phyloP scores from a whole-genome alignment of 2,113 vertebrate species.

The Ascaphus truei region DNA sequence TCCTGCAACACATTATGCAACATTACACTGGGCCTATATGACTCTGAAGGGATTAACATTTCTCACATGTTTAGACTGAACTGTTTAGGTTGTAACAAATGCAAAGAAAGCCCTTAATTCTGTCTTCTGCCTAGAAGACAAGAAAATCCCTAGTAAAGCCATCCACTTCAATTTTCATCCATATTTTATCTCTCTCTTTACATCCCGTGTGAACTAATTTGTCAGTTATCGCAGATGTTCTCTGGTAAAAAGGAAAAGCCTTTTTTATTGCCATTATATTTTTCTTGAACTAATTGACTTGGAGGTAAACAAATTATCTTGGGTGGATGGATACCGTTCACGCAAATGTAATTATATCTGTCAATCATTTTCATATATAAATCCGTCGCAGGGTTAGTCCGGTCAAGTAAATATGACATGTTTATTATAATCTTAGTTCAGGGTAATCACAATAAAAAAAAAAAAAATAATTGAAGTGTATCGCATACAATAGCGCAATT shows the following conservation, averaged over 20 bases:
- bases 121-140: slow-evolving; percentile 5
- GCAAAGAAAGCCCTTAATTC: neutral
- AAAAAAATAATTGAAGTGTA: no score
- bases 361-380: neutral
- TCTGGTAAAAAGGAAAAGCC: neutral
- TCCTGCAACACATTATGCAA: neutral
- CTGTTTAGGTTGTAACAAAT: neutral
- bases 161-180: slow-evolving; percentile 14
- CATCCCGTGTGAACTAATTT: slow-evolving; percentile 2
- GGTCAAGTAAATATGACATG: neutral
- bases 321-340: neutral
- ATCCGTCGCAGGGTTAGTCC: neutral
- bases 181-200: slow-evolving; percentile 11
- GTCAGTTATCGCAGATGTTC: slow-evolving; percentile 12
- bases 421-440: neutral
- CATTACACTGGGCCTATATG: neutral
- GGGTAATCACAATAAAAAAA: neutral
- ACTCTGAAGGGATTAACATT: slow-evolving; percentile 3
- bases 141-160: slow-evolving; percentile 22
- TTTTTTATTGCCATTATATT: neutral
- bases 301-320: slow-evolving; percentile 17
- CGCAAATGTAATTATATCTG: slow-evolving; percentile 4
- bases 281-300: slow-evolving; percentile 17
- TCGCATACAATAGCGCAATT: neutral
- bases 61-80: neutral